Conservation (phyloP, 2,797 vertebrate species). For the Sebastes minor region DNA sequence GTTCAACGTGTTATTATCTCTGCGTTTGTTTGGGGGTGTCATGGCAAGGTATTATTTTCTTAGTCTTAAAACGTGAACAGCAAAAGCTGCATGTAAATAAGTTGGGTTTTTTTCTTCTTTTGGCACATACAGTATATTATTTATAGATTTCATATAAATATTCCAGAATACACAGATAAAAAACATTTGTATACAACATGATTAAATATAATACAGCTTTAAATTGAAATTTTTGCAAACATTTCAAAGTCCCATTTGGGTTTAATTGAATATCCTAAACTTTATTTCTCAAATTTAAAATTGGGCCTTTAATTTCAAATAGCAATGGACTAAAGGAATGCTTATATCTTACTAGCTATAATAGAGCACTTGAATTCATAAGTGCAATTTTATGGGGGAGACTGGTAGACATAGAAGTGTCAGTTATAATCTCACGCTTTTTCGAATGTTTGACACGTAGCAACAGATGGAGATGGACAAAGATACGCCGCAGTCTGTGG, state of each 20-base stretch:
- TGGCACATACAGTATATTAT: neutral
- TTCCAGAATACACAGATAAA: neutral
- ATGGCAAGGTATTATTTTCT: constrained; percentile 6
- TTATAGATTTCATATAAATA: neutral
- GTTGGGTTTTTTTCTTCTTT: neutral
- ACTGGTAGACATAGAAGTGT: neutral
- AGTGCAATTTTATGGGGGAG: neutral
- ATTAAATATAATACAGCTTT: neutral
- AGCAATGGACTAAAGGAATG: neutral
- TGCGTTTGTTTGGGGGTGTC: constrained; percentile 32
- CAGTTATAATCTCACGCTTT: neutral
- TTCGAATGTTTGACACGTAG: neutral
- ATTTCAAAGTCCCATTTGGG: neutral
- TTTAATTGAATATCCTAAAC: neutral
- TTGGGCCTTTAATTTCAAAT: neutral
- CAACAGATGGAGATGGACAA: neutral
- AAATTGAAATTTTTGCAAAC: neutral
- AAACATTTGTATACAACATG: neutral
- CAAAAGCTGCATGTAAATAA: neutral
- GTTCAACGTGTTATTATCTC: constrained; percentile 47
- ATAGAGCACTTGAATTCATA: neutral
- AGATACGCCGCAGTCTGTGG: neutral
- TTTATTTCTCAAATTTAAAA: neutral
- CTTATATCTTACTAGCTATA: neutral
- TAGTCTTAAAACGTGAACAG: neutral